A percentile compares a stretch with the other conserved stretches of the same genome.
Evolutionary conservation across 2,888 invertebrate species (phyloP).

Genomic region (Yponomeuta cagnagella): DNA sequence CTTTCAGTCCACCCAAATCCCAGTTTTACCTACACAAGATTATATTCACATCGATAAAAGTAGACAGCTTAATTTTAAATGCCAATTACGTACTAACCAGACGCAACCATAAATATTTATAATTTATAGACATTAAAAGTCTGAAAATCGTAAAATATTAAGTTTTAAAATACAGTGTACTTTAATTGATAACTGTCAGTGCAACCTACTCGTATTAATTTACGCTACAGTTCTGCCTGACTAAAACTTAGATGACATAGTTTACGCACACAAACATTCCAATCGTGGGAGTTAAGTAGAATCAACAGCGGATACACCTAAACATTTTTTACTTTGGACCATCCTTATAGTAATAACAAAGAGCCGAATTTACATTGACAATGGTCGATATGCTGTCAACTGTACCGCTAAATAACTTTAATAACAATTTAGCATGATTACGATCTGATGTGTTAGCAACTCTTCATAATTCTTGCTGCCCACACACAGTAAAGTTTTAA

Average conservation of each 20-base stretch:
- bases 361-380: too few relatives aligned
- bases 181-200: not conserved
- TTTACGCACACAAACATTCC: not conserved
- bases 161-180: not conserved
- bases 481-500: too few relatives aligned
- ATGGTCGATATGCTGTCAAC: too few relatives aligned
- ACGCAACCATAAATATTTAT: not conserved
- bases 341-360: too few relatives aligned
- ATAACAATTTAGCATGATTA: too few relatives aligned
- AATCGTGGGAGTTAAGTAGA: not conserved
- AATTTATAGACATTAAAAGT: not conserved
- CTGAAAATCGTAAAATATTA: not conserved
- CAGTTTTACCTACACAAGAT: too few relatives aligned
- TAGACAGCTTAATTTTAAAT: not conserved
- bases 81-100: not conserved
- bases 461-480: too few relatives aligned
- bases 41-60: constrained; percentile 29
- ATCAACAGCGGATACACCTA: too few relatives aligned
- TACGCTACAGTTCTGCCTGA: not conserved
- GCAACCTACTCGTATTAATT: not conserved
- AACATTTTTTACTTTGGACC: too few relatives aligned
- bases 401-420: too few relatives aligned
- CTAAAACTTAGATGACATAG: not conserved
- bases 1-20: too few relatives aligned
- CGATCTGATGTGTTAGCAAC: too few relatives aligned